phyloP scores from a whole-genome alignment of 2,113 vertebrate species.

The Diglossa brunneiventris region DNA sequence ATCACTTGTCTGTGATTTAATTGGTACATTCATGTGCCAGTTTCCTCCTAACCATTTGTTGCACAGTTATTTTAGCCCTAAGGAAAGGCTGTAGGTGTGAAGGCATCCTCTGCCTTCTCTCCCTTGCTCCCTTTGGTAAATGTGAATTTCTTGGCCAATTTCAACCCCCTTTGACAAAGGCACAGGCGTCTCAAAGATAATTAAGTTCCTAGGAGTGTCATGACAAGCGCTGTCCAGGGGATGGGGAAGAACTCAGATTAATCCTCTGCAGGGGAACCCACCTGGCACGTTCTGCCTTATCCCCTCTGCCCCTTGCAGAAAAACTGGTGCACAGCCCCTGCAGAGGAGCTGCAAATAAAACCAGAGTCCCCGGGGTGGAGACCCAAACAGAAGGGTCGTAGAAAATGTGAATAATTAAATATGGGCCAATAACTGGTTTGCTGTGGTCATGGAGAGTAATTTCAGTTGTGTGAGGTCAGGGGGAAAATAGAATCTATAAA shows the following conservation, averaged over 20 bases:
- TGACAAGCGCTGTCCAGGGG: background rate
- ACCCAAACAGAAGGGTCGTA: too few relatives aligned
- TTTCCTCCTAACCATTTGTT: background rate
- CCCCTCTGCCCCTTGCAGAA: background rate
- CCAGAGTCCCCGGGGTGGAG: background rate
- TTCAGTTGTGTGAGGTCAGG: background rate
- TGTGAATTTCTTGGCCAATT: background rate
- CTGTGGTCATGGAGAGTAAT: background rate
- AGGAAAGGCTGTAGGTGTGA: background rate
- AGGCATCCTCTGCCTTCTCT: background rate
- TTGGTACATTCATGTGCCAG: background rate
- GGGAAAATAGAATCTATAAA: background rate
- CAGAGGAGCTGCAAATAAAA: background rate
- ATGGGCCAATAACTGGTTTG: background rate
- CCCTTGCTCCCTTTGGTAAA: background rate
- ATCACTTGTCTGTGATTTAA: constrained; percentile 4
- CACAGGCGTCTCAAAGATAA: background rate
- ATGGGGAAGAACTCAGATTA: background rate
- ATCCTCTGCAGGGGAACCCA: background rate
- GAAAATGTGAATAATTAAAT: background rate
- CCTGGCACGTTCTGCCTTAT: background rate
- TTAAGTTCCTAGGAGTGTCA: background rate
- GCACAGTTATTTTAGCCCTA: background rate
- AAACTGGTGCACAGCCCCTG: too few relatives aligned
- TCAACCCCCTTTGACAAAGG: background rate